phyloP scores from a whole-genome alignment of 2,113 vertebrate species.

The Scopus umbretta region DNA sequence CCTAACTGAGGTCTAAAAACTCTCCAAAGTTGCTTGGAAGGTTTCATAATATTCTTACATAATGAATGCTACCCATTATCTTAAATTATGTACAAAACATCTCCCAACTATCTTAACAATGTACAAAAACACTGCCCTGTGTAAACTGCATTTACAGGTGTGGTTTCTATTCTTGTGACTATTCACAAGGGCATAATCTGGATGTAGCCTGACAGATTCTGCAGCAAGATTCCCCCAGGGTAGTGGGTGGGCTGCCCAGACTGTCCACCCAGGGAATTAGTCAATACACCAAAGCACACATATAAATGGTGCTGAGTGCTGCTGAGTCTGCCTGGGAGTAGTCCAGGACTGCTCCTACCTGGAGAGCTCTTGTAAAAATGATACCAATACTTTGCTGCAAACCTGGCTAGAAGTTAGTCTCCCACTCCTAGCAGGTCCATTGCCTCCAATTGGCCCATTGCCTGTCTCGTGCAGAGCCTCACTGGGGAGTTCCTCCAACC shows the following conservation, averaged over 20 bases:
- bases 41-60: not conserved
- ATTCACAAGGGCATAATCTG: not conserved
- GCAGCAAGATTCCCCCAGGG: not conserved
- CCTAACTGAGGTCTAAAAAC: not conserved
- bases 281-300: not conserved
- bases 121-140: not conserved
- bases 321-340: too few relatives aligned
- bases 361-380: not conserved
- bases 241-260: too few relatives aligned
- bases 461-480: not conserved
- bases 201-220: not conserved
- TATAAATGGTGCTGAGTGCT: not conserved
- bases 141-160: not conserved
- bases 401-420: not conserved
- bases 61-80: too few relatives aligned
- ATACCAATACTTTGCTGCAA: not conserved
- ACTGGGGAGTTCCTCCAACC: not conserved
- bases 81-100: not conserved
- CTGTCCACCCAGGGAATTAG: not conserved
- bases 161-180: not conserved
- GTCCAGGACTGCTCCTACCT: too few relatives aligned
- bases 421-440: too few relatives aligned
- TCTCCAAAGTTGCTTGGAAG: not conserved
- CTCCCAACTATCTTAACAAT: too few relatives aligned
- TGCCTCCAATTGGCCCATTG: not conserved